Conservation (phyloP, 2,888 invertebrate species). For the Leucoptera coffeella region DNA sequence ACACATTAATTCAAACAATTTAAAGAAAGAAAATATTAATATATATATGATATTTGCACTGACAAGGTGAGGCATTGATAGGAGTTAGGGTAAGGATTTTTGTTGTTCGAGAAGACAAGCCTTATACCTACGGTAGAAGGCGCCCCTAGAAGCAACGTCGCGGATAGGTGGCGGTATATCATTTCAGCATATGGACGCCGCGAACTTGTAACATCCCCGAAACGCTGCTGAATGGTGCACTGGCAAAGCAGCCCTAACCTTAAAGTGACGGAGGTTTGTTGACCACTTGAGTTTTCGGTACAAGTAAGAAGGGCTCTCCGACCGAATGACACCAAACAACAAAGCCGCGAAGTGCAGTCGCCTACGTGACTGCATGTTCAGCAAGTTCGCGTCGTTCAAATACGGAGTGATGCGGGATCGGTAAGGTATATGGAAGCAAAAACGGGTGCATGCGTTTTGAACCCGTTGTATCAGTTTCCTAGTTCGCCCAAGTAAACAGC, state of each 20-base stretch:
- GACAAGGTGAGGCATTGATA: too few species aligned
- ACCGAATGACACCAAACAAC: neutral
- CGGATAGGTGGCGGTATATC: neutral
- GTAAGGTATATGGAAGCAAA: neutral
- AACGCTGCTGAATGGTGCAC: neutral
- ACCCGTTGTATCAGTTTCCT: constrained; percentile 1
- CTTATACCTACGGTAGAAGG: too few species aligned
- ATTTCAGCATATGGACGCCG: neutral
- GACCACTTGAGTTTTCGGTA: neutral
- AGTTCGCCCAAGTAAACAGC: neutral
- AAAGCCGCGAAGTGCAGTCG: neutral
- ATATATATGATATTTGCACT: too few species aligned
- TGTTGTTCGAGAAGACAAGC: too few species aligned
- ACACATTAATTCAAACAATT: too few species aligned
- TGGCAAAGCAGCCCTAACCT: neutral
- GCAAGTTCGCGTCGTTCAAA: neutral
- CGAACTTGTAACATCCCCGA: too few species aligned
- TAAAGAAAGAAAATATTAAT: too few species aligned
- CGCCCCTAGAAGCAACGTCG: too few species aligned
- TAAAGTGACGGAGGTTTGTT: neutral
- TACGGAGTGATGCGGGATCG: neutral
- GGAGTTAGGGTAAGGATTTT: too few species aligned
- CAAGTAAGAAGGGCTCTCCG: neutral
- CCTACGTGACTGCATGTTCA: neutral
- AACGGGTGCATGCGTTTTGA: constrained; percentile 3